Conservation (phyloP, 2,113 vertebrate genomes). For the Apistogramma diplotaenia region DNA sequence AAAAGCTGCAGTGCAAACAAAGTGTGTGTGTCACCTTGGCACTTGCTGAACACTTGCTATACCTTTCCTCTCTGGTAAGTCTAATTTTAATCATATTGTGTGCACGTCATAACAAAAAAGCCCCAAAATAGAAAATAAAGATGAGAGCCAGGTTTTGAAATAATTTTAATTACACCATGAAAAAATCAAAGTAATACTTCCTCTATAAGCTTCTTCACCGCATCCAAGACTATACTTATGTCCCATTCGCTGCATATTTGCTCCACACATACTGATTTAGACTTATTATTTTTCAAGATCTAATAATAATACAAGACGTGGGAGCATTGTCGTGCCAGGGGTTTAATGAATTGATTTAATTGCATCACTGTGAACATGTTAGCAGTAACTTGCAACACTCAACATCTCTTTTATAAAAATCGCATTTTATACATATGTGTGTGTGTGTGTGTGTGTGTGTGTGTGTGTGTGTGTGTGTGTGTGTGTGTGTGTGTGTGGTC, state of each 20-base stretch:
- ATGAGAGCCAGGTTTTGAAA: not conserved
- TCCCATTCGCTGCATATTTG: not conserved
- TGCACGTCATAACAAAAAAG: not conserved
- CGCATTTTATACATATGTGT: too few species aligned
- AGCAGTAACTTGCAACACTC: conserved; percentile 7
- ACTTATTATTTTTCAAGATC: not conserved
- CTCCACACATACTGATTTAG: not conserved
- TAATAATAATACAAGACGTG: not conserved
- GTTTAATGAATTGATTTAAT: conserved; percentile 20
- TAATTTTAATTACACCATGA: not conserved
- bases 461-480: conserved; percentile 42
- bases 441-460: too few species aligned
- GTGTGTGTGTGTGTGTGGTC: conserved; percentile 51
- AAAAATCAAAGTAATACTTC: not conserved
- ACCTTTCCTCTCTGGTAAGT: not conserved
- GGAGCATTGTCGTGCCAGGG: not conserved
- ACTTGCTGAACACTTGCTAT: not conserved
- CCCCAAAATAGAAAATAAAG: not conserved
- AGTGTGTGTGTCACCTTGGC: not conserved
- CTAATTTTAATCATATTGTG: not conserved
- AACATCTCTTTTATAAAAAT: conserved; percentile 18
- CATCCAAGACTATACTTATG: not conserved
- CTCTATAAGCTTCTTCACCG: not conserved
- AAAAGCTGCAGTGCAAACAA: conserved; percentile 3
- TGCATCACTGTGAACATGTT: conserved; percentile 1